A percentile compares a stretch with the other conserved stretches of the same genome.
Conservation (phyloP, 2,797 vertebrate species). For the Arnoldichthys spilopterus region DNA sequence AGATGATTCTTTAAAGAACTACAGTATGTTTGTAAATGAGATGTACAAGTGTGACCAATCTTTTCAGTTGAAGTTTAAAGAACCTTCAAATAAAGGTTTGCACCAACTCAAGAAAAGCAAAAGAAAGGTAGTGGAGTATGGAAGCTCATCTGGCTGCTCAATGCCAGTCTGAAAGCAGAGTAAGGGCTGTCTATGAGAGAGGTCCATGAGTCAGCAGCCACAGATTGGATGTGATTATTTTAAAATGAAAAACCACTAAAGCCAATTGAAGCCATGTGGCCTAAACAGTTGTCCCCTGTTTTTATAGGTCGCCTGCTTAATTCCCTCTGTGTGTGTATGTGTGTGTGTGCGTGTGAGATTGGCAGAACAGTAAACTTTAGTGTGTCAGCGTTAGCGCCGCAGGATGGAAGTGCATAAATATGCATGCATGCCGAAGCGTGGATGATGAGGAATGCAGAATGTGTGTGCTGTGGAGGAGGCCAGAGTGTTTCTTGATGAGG, state of each 20-base stretch:
- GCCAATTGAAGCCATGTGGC: not conserved
- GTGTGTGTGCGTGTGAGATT: conserved; percentile 12
- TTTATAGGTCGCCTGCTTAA: conserved; percentile 20
- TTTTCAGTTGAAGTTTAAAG: not conserved
- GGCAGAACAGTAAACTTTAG: conserved; percentile 11
- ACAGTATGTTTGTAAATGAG: not conserved
- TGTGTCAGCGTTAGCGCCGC: conserved; percentile 29
- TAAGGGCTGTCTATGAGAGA: not conserved
- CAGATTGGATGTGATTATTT: not conserved
- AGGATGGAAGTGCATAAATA: conserved; percentile 28
- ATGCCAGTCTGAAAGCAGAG: not conserved
- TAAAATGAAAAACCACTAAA: conserved; percentile 14
- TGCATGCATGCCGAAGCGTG: conserved; percentile 33
- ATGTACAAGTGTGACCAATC: not conserved
- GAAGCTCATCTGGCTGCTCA: not conserved
- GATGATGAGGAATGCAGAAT: conserved; percentile 27
- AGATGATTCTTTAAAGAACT: too few species aligned
- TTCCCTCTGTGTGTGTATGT: not conserved
- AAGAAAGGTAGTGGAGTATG: too few species aligned
- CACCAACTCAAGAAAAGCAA: too few species aligned
- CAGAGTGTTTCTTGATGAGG: conserved; percentile 64
- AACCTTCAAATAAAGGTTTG: too few species aligned
- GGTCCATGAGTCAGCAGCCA: not conserved
- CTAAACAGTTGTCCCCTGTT: conserved; percentile 29
- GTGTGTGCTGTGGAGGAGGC: conserved; percentile 6